Conservation (phyloP, 1,140 invertebrate genomes). For the Manduca sexta region DNA sequence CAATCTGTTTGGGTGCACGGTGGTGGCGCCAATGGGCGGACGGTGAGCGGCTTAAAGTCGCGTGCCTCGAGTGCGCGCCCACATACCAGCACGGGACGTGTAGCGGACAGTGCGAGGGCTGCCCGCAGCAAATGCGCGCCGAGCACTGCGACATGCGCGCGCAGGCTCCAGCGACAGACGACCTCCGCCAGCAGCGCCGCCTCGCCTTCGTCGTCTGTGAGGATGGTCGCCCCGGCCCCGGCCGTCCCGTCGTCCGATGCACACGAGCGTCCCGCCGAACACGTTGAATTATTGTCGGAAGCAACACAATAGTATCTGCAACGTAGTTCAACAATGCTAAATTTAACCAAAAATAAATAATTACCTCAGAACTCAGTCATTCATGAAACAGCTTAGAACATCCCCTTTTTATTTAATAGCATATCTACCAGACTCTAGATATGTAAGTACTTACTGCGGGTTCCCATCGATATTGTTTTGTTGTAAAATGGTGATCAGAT, state of each 20-base stretch:
- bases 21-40: slow-evolving; percentile 15
- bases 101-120: slow-evolving; percentile 11
- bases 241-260: too few relatives aligned
- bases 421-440: too few relatives aligned
- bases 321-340: not conserved
- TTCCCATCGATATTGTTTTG: not conserved
- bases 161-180: slow-evolving; percentile 3
- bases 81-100: slow-evolving; percentile 6
- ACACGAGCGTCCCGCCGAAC: not conserved
- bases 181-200: slow-evolving; percentile 16
- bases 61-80: slow-evolving; percentile 11
- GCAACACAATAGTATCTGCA: not conserved
- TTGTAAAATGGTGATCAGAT: not conserved
- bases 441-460: not conserved
- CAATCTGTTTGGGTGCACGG: slow-evolving; percentile 3
- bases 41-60: slow-evolving; percentile 8
- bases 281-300: not conserved
- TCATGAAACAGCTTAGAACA: too few relatives aligned
- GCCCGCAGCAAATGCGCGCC: not conserved
- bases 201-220: slow-evolving; percentile 31
- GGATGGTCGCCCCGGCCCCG: slow-evolving; percentile 30
- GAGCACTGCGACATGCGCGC: not conserved
- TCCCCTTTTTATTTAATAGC: too few relatives aligned
- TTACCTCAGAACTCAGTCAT: too few relatives aligned
- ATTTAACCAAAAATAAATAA: too few relatives aligned